phyloP scores from a whole-genome alignment of 1,140 invertebrate species.

The silkworm (Bombyx mori) region DNA sequence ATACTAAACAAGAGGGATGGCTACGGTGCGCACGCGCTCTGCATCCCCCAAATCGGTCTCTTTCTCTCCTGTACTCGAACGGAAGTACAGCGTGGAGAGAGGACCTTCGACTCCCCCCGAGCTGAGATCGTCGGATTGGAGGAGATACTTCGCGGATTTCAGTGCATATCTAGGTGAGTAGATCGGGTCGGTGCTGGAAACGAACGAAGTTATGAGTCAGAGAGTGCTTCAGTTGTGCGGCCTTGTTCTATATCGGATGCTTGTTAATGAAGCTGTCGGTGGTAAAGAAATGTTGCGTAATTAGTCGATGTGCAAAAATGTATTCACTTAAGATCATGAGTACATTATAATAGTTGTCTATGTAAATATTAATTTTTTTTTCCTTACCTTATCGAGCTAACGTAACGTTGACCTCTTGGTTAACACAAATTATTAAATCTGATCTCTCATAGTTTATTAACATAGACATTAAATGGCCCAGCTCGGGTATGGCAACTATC shows the following conservation, averaged over 20 bases:
- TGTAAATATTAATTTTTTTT: too few species aligned
- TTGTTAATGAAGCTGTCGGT: conserved; percentile 56
- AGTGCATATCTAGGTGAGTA: conserved; percentile 68
- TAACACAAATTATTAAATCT: too few species aligned
- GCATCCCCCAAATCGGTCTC: conserved; percentile 69
- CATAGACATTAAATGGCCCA: too few species aligned
- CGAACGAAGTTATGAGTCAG: conserved; percentile 43
- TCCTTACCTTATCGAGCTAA: too few species aligned
- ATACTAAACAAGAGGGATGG: conserved; percentile 58
- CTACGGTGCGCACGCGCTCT: conserved; percentile 68
- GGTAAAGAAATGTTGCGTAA: conserved; percentile 57
- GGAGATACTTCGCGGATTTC: conserved; percentile 64
- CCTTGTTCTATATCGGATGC: conserved; percentile 63
- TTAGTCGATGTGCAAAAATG: conserved; percentile 4
- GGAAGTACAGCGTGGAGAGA: conserved; percentile 59
- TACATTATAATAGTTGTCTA: too few species aligned
- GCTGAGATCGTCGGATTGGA: conserved; percentile 50
- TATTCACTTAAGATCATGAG: too few species aligned
- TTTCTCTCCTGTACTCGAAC: conserved; percentile 65
- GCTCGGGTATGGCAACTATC: too few species aligned
- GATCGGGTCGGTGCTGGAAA: conserved; percentile 20
- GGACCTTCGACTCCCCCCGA: conserved; percentile 43
- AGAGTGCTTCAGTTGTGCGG: conserved; percentile 47
- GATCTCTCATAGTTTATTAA: too few species aligned
- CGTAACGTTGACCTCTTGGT: too few species aligned